Base-by-base conservation (phyloP, 2,113 vertebrate genomes). In the Xiphias gladius region DNA sequence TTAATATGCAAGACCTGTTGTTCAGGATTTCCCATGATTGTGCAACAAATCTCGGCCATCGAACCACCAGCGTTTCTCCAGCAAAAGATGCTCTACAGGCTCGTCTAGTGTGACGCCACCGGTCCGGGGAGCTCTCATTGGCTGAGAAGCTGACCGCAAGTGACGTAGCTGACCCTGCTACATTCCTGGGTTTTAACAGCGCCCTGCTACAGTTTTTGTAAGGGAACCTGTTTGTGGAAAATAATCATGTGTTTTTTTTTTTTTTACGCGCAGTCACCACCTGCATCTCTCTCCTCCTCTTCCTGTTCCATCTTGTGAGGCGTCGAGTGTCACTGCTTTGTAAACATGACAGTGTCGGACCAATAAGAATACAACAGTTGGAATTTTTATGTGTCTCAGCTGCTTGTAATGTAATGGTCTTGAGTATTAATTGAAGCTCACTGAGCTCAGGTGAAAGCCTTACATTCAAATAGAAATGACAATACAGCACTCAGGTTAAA, bases 11-110 rank as follows among this genome's bases (percentile, higher is more conserved):
- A 48, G 89, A 94, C 91, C 89, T 73, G 91, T 92, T 85, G 78
- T 85, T 91, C 93, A 86, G 76, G 92, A 71, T 89, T 86, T 88
- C 82, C 82, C 22, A 65, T 6, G 77, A 89, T 93, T 93, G 92
- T 83, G 90, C 67, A 95, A 95, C 88, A 95, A 95, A 95, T 95
- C 95, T 94, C 90, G 87, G 91, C 73, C 55, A 37, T 63, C 5
- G 73, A 86, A 87, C 84, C 73, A 69, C 55, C 2, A 35, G 66
- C 19, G 73, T 35, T 76, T 89, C 81, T 85, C 37, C 13, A 80
- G 37, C 76, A 22, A 91, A 89, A 92, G 92, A 93, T 86, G 94
- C 84, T 92, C 84, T 89, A 93, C 94, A 91, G 91, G 94, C 89
- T 95, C n/a, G 79, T 89, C 94, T 85, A 79, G 94, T 95, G 91